Evolutionary conservation across 2,888 invertebrate species (phyloP), one percentile per base, ranked within the genome.

Genomic region (Stictocephala bisonia): DNA sequence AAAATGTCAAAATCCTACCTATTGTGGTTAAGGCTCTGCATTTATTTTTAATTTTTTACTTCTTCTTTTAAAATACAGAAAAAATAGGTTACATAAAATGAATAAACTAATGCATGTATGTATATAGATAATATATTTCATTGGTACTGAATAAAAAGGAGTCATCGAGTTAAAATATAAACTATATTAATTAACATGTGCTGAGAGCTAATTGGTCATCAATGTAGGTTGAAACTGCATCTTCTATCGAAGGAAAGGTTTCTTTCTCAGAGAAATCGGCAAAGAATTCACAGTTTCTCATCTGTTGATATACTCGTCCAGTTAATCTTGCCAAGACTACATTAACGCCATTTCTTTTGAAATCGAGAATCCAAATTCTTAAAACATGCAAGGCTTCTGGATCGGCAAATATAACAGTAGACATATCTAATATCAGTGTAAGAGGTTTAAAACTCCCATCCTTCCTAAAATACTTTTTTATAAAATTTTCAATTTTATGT

Each of bases 381-480:
- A 60, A 60, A 40, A 9, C 2, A 13, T 35, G 20, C 13, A 60
- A 1, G 18, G 60, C 60, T n/a, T 60, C 40, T 11, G 60, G 35
- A 20, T 60, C 60, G 20, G 40, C 40, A 22, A 60, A 60, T 35
- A n/a, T 15, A 35, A 60, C 60, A 22, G 20, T 24, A 20, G 60
- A 31, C 27, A 60, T 29, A 2, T 29, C 60, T 60, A 60, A 11
- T 15, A 60, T 40, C 22, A 60, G 22, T 9, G 31, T 20, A 15
- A 35, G n/a, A 6, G 24, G 11, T 3, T 7, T 6, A 22, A n/a
- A 22, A 3, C 3, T 13, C 4, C 22, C 18, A 40, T 9, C 1
- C n/a, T 31, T 40, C n/a, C n/a, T n/a, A n/a, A n/a, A n/a, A n/a
- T n/a, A n/a, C 22, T 60, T 40, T 11, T 35, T 35, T 3, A 60